Evolutionary conservation across 2,888 invertebrate genomes (phyloP).

Genomic region (Callyntrura sp.): DNA sequence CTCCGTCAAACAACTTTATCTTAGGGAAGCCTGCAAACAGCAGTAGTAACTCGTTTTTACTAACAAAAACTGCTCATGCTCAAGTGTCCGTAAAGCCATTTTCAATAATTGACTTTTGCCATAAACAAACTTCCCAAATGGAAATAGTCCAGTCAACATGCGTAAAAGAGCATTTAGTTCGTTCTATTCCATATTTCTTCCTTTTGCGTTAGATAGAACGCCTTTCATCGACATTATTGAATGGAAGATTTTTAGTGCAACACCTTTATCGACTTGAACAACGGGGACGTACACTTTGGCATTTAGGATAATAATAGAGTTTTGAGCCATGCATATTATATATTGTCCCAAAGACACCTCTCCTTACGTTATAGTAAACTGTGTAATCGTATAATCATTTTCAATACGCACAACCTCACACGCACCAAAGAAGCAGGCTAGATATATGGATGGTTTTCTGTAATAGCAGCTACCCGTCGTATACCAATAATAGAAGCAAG

Average conservation of each 20-base stretch:
- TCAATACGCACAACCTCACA: background rate
- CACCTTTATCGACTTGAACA: background rate
- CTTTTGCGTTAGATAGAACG: background rate
- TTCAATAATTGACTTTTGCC: slow-evolving; percentile 67
- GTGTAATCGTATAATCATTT: slow-evolving; percentile 6
- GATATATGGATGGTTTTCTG: background rate
- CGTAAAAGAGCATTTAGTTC: slow-evolving; percentile 10
- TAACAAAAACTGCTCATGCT: background rate
- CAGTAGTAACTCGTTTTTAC: too few relatives aligned
- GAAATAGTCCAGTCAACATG: slow-evolving; percentile 30
- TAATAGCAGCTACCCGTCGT: background rate
- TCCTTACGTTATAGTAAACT: background rate
- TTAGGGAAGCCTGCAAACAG: too few relatives aligned
- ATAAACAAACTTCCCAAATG: slow-evolving; percentile 70
- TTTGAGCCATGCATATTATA: background rate
- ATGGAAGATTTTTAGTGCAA: too few relatives aligned
- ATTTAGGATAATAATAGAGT: background rate
- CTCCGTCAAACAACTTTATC: too few relatives aligned
- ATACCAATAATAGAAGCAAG: background rate
- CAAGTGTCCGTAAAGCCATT: slow-evolving; percentile 71
- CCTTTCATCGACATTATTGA: background rate
- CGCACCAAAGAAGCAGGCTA: background rate
- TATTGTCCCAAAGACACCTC: background rate
- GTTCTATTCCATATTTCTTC: background rate
- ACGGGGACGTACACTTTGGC: background rate